Conservation (phyloP, 1,140 invertebrate species). For the Drosophila kikkawai region DNA sequence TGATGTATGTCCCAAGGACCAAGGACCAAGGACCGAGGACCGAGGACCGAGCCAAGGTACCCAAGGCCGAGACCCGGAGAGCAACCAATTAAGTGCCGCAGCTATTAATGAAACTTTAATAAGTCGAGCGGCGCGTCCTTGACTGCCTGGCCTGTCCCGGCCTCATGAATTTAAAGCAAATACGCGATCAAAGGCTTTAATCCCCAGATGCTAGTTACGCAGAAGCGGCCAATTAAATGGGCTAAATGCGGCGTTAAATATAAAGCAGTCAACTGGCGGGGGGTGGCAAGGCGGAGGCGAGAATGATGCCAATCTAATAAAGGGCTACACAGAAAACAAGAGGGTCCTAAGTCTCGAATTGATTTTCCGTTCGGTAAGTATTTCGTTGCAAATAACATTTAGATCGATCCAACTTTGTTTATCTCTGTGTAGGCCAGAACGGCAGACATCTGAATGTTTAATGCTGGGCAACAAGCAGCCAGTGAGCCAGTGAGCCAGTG, state of each 20-base stretch:
- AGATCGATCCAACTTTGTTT: neutral
- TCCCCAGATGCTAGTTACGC: constrained; percentile 72
- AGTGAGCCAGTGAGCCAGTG: constrained; percentile 30
- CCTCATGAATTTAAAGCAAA: constrained; percentile 73
- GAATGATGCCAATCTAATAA: constrained; percentile 64
- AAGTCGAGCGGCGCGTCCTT: constrained; percentile 54
- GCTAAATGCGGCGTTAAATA: constrained; percentile 77
- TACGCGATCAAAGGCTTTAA: constrained; percentile 77
- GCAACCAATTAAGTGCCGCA: constrained; percentile 62
- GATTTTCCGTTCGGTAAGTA: neutral
- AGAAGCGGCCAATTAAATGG: constrained; percentile 76
- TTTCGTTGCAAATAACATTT: too few species aligned
- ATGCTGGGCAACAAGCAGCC: constrained; percentile 61
- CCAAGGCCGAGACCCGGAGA: constrained; percentile 25
- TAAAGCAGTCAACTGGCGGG: constrained; percentile 35
- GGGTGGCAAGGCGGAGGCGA: constrained; percentile 3
- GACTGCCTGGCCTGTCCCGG: constrained; percentile 20
- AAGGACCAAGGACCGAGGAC: constrained; percentile 6
- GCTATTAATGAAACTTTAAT: constrained; percentile 72
- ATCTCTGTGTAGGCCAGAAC: constrained; percentile 34
- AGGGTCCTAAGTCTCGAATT: neutral
- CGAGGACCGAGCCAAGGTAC: constrained; percentile 6
- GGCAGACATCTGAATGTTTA: constrained; percentile 70
- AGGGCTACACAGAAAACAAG: constrained; percentile 21
- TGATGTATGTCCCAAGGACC: constrained; percentile 58